Evolutionary conservation across 2,888 invertebrate species (phyloP), one percentile per base, ranked within the genome.

Genomic region (Panzeria rudis): DNA sequence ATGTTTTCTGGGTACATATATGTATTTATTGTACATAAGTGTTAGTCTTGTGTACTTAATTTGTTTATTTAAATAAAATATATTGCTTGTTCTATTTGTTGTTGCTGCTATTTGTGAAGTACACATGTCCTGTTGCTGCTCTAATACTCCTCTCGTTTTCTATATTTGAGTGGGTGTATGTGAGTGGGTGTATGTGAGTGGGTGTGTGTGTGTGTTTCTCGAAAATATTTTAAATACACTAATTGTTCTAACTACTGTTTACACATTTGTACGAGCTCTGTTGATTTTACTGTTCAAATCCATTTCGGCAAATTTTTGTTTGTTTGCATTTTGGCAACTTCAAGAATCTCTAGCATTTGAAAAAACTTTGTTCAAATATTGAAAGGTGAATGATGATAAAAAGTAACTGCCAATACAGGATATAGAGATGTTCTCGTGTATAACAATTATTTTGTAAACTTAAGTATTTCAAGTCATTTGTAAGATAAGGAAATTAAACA

Each of bases 51-150:
- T 80, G 54, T 66, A 59, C 64, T 72, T 80, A 80, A 80, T 66
- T 72, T 80, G 79, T 72, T 80, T 80, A 80, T 80, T 66, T 72
- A 66, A 66, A 72, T 79, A 77, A 68, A 59, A 68, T 59, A 59
- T 61, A 61, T 50, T 52, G 72, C 61, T 59, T 17, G n/a, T 68
- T 56, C 15, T 20, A 44, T 17, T 47, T 78, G 59, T 61, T 78
- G 25, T 52, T 68, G 68, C 61, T 61, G 32, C 8, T 78, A 17
- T 50, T 50, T 69, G 35, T 68, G 35, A 68, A 68, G 17, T 77
- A 50, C 20, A 47, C 61, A 50, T 59, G 77, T 59, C 59, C 38
- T 77, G 25, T 23, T 66, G 41, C 66, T 66, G 41, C 66, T 76
- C 76, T n/a, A 56, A 44, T 23, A 54, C 66, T 56, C 25, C 13